Evolutionary conservation across 2,113 vertebrate genomes (phyloP), one percentile per base, ranked within the genome.

Genomic region (Piaya cayana): DNA sequence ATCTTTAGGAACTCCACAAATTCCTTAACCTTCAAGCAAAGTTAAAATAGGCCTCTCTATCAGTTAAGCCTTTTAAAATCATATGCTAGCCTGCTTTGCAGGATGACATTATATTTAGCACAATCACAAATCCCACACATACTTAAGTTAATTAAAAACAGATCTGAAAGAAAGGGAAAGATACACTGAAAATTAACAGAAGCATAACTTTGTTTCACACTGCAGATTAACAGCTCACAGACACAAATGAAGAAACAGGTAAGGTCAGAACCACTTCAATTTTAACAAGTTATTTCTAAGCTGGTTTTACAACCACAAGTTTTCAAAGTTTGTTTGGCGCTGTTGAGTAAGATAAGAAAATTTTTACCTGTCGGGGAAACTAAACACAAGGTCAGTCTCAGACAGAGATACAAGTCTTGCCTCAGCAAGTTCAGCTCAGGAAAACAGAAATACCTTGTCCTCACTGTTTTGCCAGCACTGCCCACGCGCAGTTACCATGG

Each of bases 361-460:
- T 4, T 36, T 82, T 91, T 84, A 65, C 89, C 91, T 91, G 70
- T 76, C 91, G 72, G 92, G 86, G 86, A 89, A 84, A 65, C 43
- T 45, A 76, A 91, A 62, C 23, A 42, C 27, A 72, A 93, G 82
- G 82, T 93, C 78, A 93, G 74, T 8, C 58, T 79, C 34, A 37
- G 43, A n/a, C 19, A 49, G 80, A 92, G 50, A 76, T 9, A 15
- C 14, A 58, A 49, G 75, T 85, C 86, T 92, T 91, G 93, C 49
- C 84, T 92, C 81, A 86, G 91, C 94, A 93, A 91, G 94, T 84
- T 78, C 56, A 76, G 89, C 65, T 72, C 59, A 79, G 80, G 65
- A 53, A 75, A 92, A 88, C 65, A 92, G 25, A 92, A 95, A 86
- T 72, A 84, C 53, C 21, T 92, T n/a, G 11, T 65, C 58, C 68